phyloP scores from a whole-genome alignment of 30 jellyfish, hydroid and myxozoan genomes.

The Chrysaora quinquecirrha region DNA sequence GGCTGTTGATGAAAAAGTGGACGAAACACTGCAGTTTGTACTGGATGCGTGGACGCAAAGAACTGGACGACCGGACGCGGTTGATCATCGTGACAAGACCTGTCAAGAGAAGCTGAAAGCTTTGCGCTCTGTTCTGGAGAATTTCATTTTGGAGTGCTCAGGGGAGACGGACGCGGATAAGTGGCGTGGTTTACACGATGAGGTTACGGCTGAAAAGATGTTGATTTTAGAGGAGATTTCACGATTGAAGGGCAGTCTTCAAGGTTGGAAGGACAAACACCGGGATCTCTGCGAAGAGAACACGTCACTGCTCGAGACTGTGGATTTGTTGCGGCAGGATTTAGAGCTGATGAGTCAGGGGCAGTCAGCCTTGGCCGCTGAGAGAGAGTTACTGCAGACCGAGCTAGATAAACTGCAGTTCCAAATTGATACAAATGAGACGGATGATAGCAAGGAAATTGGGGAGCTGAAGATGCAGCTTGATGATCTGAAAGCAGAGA shows the following conservation, averaged over 20 bases:
- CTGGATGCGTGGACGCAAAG: constrained; percentile 12
- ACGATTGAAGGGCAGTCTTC: constrained; percentile 20
- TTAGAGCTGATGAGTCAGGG: constrained; percentile 63
- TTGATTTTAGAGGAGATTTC: constrained; percentile 17
- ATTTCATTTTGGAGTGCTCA: constrained; percentile 20
- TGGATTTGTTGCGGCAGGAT: constrained; percentile 66
- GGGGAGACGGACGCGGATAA: constrained; percentile 70
- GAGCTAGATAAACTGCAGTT: constrained; percentile 77
- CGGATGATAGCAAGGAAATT: constrained; percentile 82
- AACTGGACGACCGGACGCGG: background rate
- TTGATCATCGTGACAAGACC: background rate
- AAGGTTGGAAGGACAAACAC: constrained; percentile 32
- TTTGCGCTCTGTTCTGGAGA: constrained; percentile 11
- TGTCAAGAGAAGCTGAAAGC: constrained; percentile 25
- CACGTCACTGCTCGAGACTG: constrained; percentile 49
- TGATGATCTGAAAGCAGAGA: constrained; percentile 71
- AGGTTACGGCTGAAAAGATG: constrained; percentile 20
- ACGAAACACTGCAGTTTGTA: background rate
- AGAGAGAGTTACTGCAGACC: constrained; percentile 71
- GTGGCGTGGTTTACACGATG: constrained; percentile 54
- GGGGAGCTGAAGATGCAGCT: constrained; percentile 78
- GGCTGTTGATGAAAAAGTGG: background rate
- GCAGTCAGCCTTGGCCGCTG: constrained; percentile 55
- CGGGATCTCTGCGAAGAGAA: constrained; percentile 47
- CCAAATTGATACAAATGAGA: constrained; percentile 81